Percentiles rank a stretch among this genome's conserved stretches.
Evolutionary conservation across 2,888 invertebrate genomes (phyloP).

Genomic region (Ecdyonurus torrentis): DNA sequence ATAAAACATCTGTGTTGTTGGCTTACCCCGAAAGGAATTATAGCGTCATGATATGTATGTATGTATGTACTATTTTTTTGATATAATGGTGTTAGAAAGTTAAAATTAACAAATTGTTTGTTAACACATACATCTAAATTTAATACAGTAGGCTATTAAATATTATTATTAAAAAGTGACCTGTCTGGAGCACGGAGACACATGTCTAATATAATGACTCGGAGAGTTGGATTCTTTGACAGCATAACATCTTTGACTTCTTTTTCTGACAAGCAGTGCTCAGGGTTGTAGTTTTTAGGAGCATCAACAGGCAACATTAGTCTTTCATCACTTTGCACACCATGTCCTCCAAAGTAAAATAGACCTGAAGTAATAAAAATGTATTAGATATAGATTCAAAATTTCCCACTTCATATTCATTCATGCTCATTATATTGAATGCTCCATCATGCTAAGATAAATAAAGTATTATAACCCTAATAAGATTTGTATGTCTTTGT

Average conservation of each 20-base stretch:
- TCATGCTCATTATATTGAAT: too few relatives aligned
- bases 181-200: conserved; percentile 33
- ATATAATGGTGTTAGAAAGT: too few relatives aligned
- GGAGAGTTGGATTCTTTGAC: conserved; percentile 29
- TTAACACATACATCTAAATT: neutral
- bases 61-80: too few relatives aligned
- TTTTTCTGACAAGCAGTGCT: conserved; percentile 28
- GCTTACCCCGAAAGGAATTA: too few relatives aligned
- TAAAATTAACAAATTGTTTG: neutral
- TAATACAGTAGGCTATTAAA: neutral
- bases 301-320: conserved; percentile 34
- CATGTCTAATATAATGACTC: conserved; percentile 37
- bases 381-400: too few relatives aligned
- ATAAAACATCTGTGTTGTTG: too few relatives aligned
- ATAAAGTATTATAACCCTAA: too few relatives aligned
- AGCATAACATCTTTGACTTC: conserved; percentile 29
- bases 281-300: conserved; percentile 25
- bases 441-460: too few relatives aligned
- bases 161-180: conserved; percentile 19
- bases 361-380: neutral
- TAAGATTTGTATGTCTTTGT: too few relatives aligned
- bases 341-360: neutral
- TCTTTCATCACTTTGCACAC: conserved; percentile 5
- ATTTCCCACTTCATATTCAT: too few relatives aligned
- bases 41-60: too few relatives aligned